Conservation (phyloP, 2,888 invertebrate species). For the Hoplodrina blanda region DNA sequence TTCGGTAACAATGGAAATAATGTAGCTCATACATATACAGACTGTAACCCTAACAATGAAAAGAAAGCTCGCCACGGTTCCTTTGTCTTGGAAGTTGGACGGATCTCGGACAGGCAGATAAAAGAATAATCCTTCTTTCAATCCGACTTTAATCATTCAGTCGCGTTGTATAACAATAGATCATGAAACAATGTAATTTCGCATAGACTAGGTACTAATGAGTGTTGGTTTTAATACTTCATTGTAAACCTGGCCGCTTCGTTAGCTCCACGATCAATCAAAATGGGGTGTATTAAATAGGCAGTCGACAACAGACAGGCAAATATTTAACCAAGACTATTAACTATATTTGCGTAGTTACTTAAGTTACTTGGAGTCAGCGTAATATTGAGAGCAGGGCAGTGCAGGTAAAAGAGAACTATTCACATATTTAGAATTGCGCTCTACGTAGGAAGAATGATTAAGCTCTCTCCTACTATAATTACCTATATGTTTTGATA, state of each 20-base stretch:
- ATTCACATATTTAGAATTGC: background rate
- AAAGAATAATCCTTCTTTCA: constrained; percentile 56
- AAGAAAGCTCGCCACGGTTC: constrained; percentile 44
- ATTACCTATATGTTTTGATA: too few relatives aligned
- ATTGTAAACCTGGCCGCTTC: constrained; percentile 28
- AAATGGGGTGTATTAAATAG: constrained; percentile 12
- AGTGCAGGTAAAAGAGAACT: too few relatives aligned
- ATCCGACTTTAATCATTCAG: constrained; percentile 36
- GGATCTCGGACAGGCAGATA: constrained; percentile 52
- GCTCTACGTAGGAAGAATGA: background rate
- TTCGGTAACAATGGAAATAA: constrained; percentile 17
- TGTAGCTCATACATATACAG: constrained; percentile 37
- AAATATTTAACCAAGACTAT: background rate
- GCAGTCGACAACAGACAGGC: background rate
- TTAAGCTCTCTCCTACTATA: background rate
- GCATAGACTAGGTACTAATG: constrained; percentile 33
- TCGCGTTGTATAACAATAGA: constrained; percentile 41
- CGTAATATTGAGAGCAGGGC: too few relatives aligned
- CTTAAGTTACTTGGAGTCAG: too few relatives aligned
- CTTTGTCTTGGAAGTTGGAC: constrained; percentile 49
- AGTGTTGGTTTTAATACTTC: constrained; percentile 18
- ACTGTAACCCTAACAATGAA: constrained; percentile 43
- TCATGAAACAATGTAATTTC: constrained; percentile 35
- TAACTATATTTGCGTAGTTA: background rate
- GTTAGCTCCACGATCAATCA: constrained; percentile 22